These are phyloP conservation scores for Poecile montanus DNA, from an alignment of 2,797 vertebrate species.

Conservation along the genomic window DNA sequence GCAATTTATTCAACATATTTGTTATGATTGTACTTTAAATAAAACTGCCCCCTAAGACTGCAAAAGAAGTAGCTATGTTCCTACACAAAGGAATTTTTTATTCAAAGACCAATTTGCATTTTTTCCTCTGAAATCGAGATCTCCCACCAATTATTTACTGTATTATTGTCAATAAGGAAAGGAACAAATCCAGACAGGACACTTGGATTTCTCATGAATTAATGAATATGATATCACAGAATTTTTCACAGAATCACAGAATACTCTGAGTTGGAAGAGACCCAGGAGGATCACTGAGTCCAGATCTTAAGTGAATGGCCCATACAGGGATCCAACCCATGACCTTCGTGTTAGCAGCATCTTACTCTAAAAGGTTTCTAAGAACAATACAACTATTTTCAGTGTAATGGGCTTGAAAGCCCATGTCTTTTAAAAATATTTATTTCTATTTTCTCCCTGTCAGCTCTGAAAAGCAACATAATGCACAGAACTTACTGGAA, in stretches of 20 bases:
- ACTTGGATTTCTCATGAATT: not conserved
- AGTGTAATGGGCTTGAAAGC: not conserved
- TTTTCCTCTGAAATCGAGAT: not conserved
- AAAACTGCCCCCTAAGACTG: not conserved
- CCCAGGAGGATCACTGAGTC: no score
- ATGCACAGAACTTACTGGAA: not conserved
- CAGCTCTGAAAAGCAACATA: not conserved
- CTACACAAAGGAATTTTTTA: not conserved
- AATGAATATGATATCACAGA: not conserved
- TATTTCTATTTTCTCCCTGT: not conserved
- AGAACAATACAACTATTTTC: not conserved
- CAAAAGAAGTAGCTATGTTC: not conserved
- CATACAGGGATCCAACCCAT: accelerated
- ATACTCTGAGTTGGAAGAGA: not conserved
- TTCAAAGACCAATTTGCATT: not conserved
- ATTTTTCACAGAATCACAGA: not conserved
- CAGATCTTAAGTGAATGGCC: not conserved
- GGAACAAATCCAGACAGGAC: not conserved
- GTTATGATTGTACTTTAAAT: not conserved
- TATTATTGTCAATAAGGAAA: not conserved
- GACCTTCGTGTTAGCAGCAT: no score
- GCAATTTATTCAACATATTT: conserved; percentile 28
- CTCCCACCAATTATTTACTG: not conserved
- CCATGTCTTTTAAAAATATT: not conserved
- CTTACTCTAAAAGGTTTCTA: not conserved